These are phyloP conservation scores for Colletes gigas DNA, from an alignment of 1,140 invertebrate genomes.

Conservation along the genomic window DNA sequence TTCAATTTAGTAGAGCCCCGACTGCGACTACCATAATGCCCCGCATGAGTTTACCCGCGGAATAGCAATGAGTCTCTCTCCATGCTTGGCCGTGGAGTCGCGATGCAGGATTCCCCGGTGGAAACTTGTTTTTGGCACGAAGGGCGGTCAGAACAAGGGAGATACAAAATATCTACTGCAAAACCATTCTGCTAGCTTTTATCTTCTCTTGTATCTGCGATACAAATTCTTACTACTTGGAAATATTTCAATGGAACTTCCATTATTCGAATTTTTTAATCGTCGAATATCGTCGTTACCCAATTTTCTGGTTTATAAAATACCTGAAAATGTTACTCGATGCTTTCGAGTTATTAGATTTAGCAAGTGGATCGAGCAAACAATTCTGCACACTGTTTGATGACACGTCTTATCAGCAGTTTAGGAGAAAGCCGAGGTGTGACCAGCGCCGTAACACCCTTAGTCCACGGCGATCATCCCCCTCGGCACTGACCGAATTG, in stretches of 20 bases:
- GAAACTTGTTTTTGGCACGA: constrained; percentile 26
- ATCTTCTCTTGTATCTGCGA: background rate
- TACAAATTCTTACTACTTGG: too few species aligned
- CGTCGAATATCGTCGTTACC: too few species aligned
- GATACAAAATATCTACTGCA: background rate
- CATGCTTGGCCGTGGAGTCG: constrained; percentile 26
- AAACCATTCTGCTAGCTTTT: background rate
- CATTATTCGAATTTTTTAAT: too few species aligned
- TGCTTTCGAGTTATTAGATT: background rate
- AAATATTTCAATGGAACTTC: too few species aligned
- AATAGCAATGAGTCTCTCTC: constrained; percentile 78
- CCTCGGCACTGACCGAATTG: constrained; percentile 72
- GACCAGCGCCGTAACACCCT: constrained; percentile 53
- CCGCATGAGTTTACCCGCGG: constrained; percentile 65
- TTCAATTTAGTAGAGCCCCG: constrained; percentile 80
- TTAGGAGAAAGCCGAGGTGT: constrained; percentile 34
- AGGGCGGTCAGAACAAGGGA: background rate
- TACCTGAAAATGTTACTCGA: background rate
- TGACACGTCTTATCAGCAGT: constrained; percentile 28
- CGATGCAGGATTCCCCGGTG: constrained; percentile 30
- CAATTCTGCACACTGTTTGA: background rate
- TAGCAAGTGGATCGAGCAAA: background rate
- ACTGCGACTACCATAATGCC: constrained; percentile 74
- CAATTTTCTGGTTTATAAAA: too few species aligned
- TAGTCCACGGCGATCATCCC: constrained; percentile 70